Evolutionary conservation across 2,797 vertebrate genomes (phyloP), one percentile per base, ranked within the genome.

Genomic region (Sebastes elongatus): DNA sequence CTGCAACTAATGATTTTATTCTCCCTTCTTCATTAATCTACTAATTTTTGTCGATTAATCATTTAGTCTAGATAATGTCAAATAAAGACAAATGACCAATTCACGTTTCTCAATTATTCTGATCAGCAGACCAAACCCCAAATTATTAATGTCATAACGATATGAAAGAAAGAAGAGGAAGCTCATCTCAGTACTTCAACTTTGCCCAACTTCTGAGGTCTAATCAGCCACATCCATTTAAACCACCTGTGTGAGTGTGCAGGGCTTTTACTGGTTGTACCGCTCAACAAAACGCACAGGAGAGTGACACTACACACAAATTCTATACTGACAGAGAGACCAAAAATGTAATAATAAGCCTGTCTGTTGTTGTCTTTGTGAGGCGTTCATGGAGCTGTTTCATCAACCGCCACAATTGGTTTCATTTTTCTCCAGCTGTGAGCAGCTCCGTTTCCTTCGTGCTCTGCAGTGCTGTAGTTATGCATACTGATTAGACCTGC

Each of bases 51-150:
- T 57, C 6, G 23, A 60, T 88, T 63, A 63, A 81, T 83, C 76
- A 84, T 68, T 23, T 33, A 4, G 61, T 70, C 20, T 4, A 57
- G n/a, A 78, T 66, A 71, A 32, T 33, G 79, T 75, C 68, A 68
- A 42, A 52, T 18, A 23, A 69, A 71, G 76, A 89, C 52, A 63
- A 28, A 84, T 10, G 63, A 81, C n/a, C 22, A 32, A 28, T 35
- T 81, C n/a, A 65, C 53, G 42, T 81, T 71, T 67, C 20, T 25
- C 70, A 25, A 42, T 76, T 64, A 70, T 55, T 75, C 62, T 73
- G 57, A 81, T 81, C 7, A 56, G 49, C 10, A 64, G 65, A 55
- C 60, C 72, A 67, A 76, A 75, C 8, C 60, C 28, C 3, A 0
- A 69, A 64, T 38, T 57, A 27, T 71, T 28, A 11, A n/a, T 63